A percentile compares a stretch with the other conserved stretches of the same genome.
phyloP scores from a whole-genome alignment of 1,140 invertebrate species.

The Fragariocoptes setiger region DNA sequence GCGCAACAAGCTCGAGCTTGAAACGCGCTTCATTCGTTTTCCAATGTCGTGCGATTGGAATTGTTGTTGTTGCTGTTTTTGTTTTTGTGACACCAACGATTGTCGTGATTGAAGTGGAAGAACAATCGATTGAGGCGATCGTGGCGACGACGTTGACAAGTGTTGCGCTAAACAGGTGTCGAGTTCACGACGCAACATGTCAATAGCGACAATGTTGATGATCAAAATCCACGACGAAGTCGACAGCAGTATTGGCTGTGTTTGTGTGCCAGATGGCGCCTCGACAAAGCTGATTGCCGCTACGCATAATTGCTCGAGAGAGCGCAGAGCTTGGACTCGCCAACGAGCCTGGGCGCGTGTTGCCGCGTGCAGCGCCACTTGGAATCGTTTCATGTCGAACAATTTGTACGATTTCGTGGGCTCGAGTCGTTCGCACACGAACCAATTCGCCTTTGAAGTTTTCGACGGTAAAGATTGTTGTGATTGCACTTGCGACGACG shows the following conservation, averaged over 20 bases:
- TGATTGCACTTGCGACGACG: neutral
- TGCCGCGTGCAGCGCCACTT: conserved; percentile 32
- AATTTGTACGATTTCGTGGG: conserved; percentile 70
- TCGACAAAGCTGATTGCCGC: conserved; percentile 64
- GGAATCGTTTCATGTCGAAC: conserved; percentile 89
- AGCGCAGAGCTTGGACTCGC: conserved; percentile 51
- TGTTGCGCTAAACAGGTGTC: too few relatives aligned
- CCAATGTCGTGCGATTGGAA: too few relatives aligned
- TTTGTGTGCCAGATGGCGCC: conserved; percentile 19
- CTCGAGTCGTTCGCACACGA: conserved; percentile 21
- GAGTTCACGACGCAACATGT: too few relatives aligned
- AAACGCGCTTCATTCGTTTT: too few relatives aligned
- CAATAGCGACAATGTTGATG: conserved; percentile 76
- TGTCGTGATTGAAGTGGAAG: too few relatives aligned
- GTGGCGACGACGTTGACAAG: too few relatives aligned
- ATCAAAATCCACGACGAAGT: conserved; percentile 47
- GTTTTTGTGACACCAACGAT: too few relatives aligned
- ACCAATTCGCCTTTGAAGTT: neutral
- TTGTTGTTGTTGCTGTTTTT: too few relatives aligned
- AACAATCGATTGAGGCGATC: too few relatives aligned
- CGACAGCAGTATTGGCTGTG: conserved; percentile 31
- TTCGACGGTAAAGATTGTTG: neutral
- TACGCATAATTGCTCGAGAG: conserved; percentile 55
- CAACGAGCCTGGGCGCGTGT: conserved; percentile 44
- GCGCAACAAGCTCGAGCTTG: too few relatives aligned